Conservation (phyloP, 2,797 vertebrate genomes). For the Lates japonicus region DNA sequence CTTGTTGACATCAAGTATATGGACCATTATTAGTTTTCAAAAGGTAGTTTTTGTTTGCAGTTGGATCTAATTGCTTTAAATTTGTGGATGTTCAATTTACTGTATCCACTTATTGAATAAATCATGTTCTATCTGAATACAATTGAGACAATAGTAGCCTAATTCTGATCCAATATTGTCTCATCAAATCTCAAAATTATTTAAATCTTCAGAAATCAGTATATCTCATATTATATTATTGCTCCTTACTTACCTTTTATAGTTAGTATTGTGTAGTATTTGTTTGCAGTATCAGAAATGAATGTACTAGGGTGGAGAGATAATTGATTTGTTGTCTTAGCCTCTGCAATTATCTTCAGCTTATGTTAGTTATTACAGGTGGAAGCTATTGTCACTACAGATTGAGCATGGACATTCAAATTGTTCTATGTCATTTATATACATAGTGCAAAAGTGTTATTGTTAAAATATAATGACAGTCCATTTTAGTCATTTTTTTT, state of each 20-base stretch:
- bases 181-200: neutral
- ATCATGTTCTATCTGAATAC: neutral
- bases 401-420: neutral
- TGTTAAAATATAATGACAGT: neutral
- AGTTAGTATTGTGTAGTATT: too few relatives aligned
- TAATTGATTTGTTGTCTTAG: neutral
- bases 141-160: neutral
- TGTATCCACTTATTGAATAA: neutral
- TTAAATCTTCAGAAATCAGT: neutral
- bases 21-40: neutral
- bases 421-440: neutral
- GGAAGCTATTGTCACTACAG: neutral
- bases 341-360: neutral
- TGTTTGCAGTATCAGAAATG: too few relatives aligned
- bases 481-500: constrained; percentile 5
- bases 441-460: neutral
- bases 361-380: neutral
- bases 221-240: neutral
- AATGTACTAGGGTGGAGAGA: neutral
- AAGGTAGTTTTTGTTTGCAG: neutral
- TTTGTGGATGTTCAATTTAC: neutral
- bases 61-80: neutral
- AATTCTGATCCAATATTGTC: neutral
- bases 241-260: neutral
- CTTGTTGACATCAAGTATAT: neutral